Evolutionary conservation across 2,888 invertebrate species (phyloP), one percentile per base, ranked within the genome.

Genomic region (Ochropleura plecta): DNA sequence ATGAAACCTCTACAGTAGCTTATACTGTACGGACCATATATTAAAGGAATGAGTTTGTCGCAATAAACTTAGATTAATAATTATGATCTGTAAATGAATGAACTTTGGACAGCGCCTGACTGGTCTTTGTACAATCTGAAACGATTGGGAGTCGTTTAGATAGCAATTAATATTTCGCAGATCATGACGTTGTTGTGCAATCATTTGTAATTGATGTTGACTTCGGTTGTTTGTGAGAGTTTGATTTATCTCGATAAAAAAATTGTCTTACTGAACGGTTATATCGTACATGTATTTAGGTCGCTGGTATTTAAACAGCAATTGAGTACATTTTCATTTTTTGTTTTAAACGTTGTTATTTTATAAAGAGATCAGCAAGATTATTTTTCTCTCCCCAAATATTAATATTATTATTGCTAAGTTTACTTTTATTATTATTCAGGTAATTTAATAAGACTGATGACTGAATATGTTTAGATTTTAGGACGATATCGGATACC

Each of bases 61-160:
- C 20, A 64, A 73, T 70, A 20, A 72, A 83, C 18, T 79, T 44
- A 70, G 30, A 71, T 83, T 63, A 69, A 69, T 74, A n/a, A n/a
- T n/a, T n/a, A 16, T 55, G 79, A 65, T 67, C 70, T 65, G 10
- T 55, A 48, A 63, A 74, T 67, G 14, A 75, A 51, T 76, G 76
- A 60, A 80, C 84, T 76, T 80, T 82, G 80, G 10, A 60, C 84
- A 10, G 60, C 55, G 18, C 55, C 66, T 55, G 79, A 49, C 9
- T 48, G 49, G 16, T 53, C 55, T 53, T 66, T 79, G 71, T 79
- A 18, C 44, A 63, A 57, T 77, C 51, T 42, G 49, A 44, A 60
- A 46, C 51, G 55, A 70, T 70, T 63, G 30, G 3, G 10, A 46
- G 30, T 66, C 46, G 8, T 79, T 71, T 12, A 63, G 53, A 79